phyloP scores from a whole-genome alignment of 1,140 invertebrate species.

The Heliconius congener region DNA sequence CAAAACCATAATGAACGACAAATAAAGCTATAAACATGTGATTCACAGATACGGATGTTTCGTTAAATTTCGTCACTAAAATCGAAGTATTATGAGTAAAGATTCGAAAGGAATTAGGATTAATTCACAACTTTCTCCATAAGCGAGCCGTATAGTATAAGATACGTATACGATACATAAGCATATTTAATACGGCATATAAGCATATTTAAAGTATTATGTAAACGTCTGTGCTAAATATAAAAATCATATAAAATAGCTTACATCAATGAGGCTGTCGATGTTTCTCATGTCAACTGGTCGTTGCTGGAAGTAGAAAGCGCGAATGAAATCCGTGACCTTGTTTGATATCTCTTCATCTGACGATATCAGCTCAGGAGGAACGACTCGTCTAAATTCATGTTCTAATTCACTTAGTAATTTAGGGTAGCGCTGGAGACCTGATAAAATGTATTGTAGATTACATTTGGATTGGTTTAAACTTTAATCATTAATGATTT shows the following conservation, averaged over 20 bases:
- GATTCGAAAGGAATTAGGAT: background rate
- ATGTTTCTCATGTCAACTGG: conserved; percentile 79
- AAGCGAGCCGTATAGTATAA: background rate
- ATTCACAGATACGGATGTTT: background rate
- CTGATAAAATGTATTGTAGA: conserved; percentile 46
- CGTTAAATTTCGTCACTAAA: background rate
- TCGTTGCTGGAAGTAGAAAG: conserved; percentile 82
- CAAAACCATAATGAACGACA: no score
- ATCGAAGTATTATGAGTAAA: background rate
- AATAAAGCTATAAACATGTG: no score
- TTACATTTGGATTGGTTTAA: background rate
- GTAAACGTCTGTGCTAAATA: background rate
- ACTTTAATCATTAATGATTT: no score
- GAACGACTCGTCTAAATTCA: conserved; percentile 81
- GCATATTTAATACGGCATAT: no score
- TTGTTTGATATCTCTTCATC: conserved; percentile 56
- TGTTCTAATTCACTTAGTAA: conserved; percentile 79
- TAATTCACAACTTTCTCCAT: background rate
- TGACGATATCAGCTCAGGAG: conserved; percentile 72
- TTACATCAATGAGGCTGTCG: conserved; percentile 80
- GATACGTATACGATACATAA: background rate
- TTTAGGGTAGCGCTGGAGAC: conserved; percentile 81
- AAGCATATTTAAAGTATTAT: background rate
- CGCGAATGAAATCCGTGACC: conserved; percentile 78
- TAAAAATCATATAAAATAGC: conserved; percentile 26